phyloP scores from a whole-genome alignment of 2,113 vertebrate species.

The Vulpes vulpes region DNA sequence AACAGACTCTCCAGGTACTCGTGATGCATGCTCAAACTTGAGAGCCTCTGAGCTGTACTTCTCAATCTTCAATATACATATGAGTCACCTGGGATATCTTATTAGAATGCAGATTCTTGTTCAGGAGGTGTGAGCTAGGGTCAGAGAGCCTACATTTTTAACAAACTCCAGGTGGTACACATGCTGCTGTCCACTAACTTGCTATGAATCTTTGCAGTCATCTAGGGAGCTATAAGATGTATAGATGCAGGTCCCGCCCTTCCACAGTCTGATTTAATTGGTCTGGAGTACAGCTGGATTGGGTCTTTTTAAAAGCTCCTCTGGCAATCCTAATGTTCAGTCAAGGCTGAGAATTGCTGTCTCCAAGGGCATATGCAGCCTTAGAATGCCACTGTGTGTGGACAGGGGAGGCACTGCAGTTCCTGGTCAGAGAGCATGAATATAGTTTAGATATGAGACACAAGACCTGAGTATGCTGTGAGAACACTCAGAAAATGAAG shows the following conservation, averaged over 20 bases:
- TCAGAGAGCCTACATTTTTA: background rate
- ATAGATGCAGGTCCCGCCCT: background rate
- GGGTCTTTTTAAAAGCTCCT: background rate
- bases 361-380: background rate
- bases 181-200: background rate
- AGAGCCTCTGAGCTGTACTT: background rate
- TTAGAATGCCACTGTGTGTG: background rate
- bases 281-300: background rate
- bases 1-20: background rate
- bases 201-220: background rate
- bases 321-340: background rate
- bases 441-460: background rate
- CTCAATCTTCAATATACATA: background rate
- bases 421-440: background rate
- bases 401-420: background rate
- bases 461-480: background rate
- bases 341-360: background rate
- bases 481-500: background rate
- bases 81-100: background rate
- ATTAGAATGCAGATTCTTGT: background rate
- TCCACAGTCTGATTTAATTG: conserved; percentile 14
- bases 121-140: background rate
- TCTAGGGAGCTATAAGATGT: conserved; percentile 1
- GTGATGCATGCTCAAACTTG: background rate
- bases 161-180: background rate